Evolutionary conservation across 2,888 invertebrate species (phyloP), one percentile per base, ranked within the genome.

Genomic region (Zygothrica quintamaculata): DNA sequence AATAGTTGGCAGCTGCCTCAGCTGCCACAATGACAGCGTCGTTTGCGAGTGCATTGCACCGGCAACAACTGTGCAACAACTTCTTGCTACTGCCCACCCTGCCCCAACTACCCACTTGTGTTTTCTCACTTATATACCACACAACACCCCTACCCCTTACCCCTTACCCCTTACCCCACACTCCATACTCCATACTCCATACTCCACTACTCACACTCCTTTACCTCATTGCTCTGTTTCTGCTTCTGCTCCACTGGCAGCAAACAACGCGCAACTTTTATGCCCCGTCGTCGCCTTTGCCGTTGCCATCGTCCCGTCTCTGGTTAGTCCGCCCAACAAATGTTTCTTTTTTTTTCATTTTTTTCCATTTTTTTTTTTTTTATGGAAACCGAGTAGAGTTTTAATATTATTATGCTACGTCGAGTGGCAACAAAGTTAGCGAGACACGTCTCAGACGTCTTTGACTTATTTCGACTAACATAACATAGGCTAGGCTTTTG

Each of bases 351-450:
- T 25, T 18, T 22, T 26, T 57, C 18, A 36, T 50, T 39, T 29
- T 42, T 34, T n/a, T 29, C 22, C 4, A 42, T 31, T 11, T 44
- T 25, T 11, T 36, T 46, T 44, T 26, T 36, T 37, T 68, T 60
- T 47, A 18, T 56, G 43, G 18, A 12, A 18, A 15, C 29, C 47
- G 31, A 69, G 56, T 56, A 48, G n/a, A 69, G 75, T 74, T 82
- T 85, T 84, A 84, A 84, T 85, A 84, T 86, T 79, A 84, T 85
- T 85, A 86, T 86, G 80, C 86, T 84, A 82, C 77, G 77, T 73
- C 65, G 69, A 64, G 84, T 68, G 57, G 69, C 69, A 68, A 67
- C 76, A 70, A 64, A 60, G 75, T 71, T 33, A 55, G 69, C 57
- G 57, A 68, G 62, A 74, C 75, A 70, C 47, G 71, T 72, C 75